phyloP scores from a whole-genome alignment of 2,113 vertebrate genomes.

The Hyperoodon ampullatus region DNA sequence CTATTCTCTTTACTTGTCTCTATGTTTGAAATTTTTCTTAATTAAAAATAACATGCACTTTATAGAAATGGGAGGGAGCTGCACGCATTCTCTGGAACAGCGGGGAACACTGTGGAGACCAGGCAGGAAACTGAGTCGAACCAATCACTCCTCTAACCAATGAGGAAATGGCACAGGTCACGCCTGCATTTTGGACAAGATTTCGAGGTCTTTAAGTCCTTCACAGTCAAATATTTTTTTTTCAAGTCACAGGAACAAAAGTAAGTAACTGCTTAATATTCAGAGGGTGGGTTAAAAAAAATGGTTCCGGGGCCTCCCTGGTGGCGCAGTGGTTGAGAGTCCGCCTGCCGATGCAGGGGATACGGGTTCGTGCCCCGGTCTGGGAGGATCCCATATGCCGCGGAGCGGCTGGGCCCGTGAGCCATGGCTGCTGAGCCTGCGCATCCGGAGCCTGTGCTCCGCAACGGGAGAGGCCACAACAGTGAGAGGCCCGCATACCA shows the following conservation, averaged over 20 bases:
- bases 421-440: no score
- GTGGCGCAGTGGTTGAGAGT: no score
- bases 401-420: no score
- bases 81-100: fast-evolving
- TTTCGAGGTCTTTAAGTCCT: not conserved
- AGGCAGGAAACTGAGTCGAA: fast-evolving
- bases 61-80: not conserved
- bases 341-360: no score
- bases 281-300: not conserved
- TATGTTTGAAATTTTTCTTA: not conserved
- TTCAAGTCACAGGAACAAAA: not conserved
- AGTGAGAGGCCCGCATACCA: no score
- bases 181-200: fast-evolving
- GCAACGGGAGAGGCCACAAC: no score
- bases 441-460: no score
- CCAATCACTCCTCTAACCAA: fast-evolving
- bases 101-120: fast-evolving
- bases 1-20: not conserved
- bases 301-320: no score
- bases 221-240: not conserved
- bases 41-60: not conserved
- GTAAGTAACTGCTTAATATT: not conserved
- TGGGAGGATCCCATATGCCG: no score
- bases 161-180: fast-evolving
- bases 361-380: no score